Conservation (phyloP, 2,797 vertebrate genomes). For the Lepus oiostolus region DNA sequence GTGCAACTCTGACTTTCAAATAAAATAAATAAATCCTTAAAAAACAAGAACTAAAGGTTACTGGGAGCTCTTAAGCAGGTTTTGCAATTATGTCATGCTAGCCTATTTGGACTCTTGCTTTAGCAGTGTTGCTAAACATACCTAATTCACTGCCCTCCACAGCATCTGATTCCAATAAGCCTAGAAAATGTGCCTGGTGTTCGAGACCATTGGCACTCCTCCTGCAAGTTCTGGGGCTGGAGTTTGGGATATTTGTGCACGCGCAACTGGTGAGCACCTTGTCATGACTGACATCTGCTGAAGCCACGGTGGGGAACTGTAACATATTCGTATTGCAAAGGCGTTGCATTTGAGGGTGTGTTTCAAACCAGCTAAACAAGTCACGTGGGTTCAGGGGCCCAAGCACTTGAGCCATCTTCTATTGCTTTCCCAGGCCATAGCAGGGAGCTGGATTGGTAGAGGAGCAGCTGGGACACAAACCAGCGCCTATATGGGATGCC, state of each 20-base stretch:
- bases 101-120: background rate
- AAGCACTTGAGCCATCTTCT: too few relatives aligned
- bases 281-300: background rate
- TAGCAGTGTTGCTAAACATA: background rate
- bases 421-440: too few relatives aligned
- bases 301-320: background rate
- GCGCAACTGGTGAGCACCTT: rapidly evolving
- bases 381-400: background rate
- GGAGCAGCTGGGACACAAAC: too few relatives aligned
- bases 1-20: too few relatives aligned
- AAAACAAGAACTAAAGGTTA: background rate
- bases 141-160: background rate
- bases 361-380: constrained; percentile 6
- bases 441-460: too few relatives aligned
- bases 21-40: too few relatives aligned
- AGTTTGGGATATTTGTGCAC: background rate
- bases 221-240: background rate
- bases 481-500: too few relatives aligned
- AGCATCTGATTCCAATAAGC: background rate
- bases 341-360: background rate
- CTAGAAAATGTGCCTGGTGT: background rate
- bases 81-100: background rate
- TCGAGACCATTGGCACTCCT: background rate
- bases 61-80: background rate
- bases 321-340: background rate